A percentile compares a stretch with the other conserved stretches of the same genome.
Evolutionary conservation across 2,113 vertebrate genomes (phyloP).

Genomic region (Sinocyclocheilus maitianheensis): DNA sequence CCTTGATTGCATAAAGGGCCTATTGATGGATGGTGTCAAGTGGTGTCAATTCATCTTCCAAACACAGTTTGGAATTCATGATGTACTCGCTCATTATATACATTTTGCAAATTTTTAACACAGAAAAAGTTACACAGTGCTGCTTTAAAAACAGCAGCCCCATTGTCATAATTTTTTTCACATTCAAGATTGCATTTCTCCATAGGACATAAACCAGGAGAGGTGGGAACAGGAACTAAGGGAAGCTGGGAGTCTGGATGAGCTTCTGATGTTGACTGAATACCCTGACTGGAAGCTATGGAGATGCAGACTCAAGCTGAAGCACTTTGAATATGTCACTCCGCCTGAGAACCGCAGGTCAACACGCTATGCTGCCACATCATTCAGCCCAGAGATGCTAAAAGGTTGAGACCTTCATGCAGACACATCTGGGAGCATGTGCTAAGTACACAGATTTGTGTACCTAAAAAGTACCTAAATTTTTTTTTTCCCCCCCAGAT

Average conservation of each 20-base stretch:
- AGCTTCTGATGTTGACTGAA: slow-evolving; percentile 87
- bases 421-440: background rate
- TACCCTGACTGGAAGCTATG: slow-evolving; percentile 95
- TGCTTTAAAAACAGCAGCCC: background rate
- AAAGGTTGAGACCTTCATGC: slow-evolving; percentile 76
- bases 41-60: no score
- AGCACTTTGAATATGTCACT: slow-evolving; percentile 67
- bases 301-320: slow-evolving; percentile 88
- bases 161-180: background rate
- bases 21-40: no score
- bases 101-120: no score
- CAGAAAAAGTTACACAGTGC: no score
- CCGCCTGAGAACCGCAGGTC: slow-evolving; percentile 76
- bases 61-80: no score
- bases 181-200: background rate
- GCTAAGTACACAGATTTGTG: background rate
- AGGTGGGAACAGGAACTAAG: slow-evolving; percentile 84
- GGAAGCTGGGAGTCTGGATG: slow-evolving; percentile 88
- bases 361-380: slow-evolving; percentile 89
- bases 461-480: background rate
- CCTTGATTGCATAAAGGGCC: no score
- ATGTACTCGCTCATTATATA: no score
- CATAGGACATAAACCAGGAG: slow-evolving; percentile 71
- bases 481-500: slow-evolving; percentile 68
- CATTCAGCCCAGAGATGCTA: slow-evolving; percentile 90